Evolutionary conservation across 2,888 invertebrate species (phyloP).

Genomic region (Amblyjoppa proteus): DNA sequence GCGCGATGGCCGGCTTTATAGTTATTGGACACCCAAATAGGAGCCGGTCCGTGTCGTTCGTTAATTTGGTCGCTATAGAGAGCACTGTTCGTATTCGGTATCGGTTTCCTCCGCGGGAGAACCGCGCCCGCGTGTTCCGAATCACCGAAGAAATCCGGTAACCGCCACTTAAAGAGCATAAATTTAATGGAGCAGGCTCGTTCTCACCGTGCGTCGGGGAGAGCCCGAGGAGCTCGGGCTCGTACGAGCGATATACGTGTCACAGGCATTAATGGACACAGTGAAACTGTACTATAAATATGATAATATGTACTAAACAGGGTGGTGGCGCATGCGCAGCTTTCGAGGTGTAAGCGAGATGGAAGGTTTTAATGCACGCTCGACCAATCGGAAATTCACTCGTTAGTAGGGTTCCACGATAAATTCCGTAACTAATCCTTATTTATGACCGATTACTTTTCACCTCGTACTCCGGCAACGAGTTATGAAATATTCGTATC

Average conservation of each 20-base stretch:
- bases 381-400: slow-evolving; percentile 42
- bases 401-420: slow-evolving; percentile 32
- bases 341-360: slow-evolving; percentile 20
- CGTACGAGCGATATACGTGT: slow-evolving; percentile 45
- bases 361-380: slow-evolving; percentile 31
- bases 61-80: slow-evolving; percentile 43
- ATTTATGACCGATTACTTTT: slow-evolving; percentile 2
- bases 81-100: not conserved
- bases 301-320: slow-evolving; percentile 11
- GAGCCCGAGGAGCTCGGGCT: slow-evolving; percentile 14
- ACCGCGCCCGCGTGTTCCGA: slow-evolving; percentile 28
- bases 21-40: slow-evolving; percentile 37
- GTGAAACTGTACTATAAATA: slow-evolving; percentile 51
- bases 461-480: not conserved
- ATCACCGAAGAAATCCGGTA: slow-evolving; percentile 65
- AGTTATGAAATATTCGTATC: slow-evolving; percentile 1
- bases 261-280: slow-evolving; percentile 52
- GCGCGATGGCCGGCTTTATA: slow-evolving; percentile 44
- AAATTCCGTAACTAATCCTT: slow-evolving; percentile 26
- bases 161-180: slow-evolving; percentile 72
- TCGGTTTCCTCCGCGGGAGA: slow-evolving; percentile 10
- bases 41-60: slow-evolving; percentile 28
- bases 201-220: slow-evolving; percentile 11
- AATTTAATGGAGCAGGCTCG: slow-evolving; percentile 67
- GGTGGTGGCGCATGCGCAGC: slow-evolving; percentile 1